Percentiles rank a stretch among this genome's conserved stretches.
phyloP scores from a whole-genome alignment of 1,140 invertebrate genomes.

The Zaprionus taronus region DNA sequence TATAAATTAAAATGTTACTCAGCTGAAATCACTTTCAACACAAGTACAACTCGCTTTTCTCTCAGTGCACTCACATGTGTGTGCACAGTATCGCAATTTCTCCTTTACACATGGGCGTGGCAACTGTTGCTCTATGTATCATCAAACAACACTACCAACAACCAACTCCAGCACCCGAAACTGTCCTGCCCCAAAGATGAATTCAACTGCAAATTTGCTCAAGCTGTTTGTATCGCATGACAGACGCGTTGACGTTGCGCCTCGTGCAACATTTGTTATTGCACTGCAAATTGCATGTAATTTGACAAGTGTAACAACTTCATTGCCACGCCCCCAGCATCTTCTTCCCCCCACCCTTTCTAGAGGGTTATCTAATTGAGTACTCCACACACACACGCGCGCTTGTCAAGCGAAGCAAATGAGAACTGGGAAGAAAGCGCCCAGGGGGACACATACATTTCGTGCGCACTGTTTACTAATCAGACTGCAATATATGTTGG shows the following conservation, averaged over 20 bases:
- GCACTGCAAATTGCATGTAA: constrained; percentile 52
- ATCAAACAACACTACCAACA: constrained; percentile 21
- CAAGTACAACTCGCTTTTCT: not conserved
- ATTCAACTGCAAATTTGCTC: constrained; percentile 19
- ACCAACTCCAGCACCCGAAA: constrained; percentile 33
- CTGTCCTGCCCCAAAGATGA: not conserved
- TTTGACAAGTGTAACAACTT: constrained; percentile 56
- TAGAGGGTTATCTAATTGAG: not conserved
- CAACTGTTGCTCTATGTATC: constrained; percentile 61
- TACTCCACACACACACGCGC: not conserved
- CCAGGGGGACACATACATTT: not conserved
- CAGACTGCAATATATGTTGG: not conserved
- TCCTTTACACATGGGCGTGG: constrained; percentile 40
- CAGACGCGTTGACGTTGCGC: constrained; percentile 13
- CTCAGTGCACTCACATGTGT: not conserved
- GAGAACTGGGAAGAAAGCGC: not conserved
- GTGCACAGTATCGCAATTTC: constrained; percentile 60
- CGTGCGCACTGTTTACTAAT: not conserved
- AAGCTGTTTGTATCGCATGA: constrained; percentile 8
- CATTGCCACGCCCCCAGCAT: not conserved
- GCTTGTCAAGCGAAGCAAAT: not conserved
- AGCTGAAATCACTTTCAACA: not conserved
- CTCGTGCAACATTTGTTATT: constrained; percentile 34
- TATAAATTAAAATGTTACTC: no score
- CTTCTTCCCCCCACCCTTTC: not conserved